Base-by-base conservation (phyloP, 2,113 vertebrate species). In the Canis aureus region DNA sequence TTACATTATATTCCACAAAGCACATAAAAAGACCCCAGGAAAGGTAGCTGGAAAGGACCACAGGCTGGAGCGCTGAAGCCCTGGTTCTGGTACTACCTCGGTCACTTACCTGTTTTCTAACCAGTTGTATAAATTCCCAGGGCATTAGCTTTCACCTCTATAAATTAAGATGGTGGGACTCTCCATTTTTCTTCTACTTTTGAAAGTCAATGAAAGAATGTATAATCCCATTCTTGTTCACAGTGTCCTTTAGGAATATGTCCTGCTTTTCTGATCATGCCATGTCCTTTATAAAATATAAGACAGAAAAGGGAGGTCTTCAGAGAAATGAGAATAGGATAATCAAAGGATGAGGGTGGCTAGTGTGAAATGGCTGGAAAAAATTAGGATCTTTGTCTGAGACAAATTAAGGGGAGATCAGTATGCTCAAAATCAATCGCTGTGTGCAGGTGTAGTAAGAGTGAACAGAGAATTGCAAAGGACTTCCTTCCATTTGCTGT, bases 201-300 rank as follows among this genome's bases (percentile, higher is more conserved):
- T 74, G 67, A 88, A 62, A 92, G 67, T 94, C n/a, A 49, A 0
- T 49, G 27, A 35, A 22, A 82, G 10, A n/a, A 66, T 25, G 22
- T 66, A 32, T n/a, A 43, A 35, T 53, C 23, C 29, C 79, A n/a
- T 17, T 92, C 13, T 62, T 62, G 27, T 78, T 67, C 32, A 85
- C 19, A 94, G 59, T 43, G 17, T 83, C 59, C 51, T 66, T 91
- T 85, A 81, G 82, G 38, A 84, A 57, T 74, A 57, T 25, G 59
- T 80, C n/a, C 81, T 90, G 73, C 35, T 83, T 84, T 90, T 97
- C 13, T 62, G n/a, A 23, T 38, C 19, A 32, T 60, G 35, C 11
- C 16, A 78, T 38, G 74, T 76, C 6, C 29, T 83, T 51, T 76
- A 90, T 80, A 22, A 97, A 97, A 93, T 78, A 38, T n/a, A 57